Evolutionary conservation across 2,888 invertebrate genomes (phyloP), one percentile per base, ranked within the genome.

Genomic region (Drosophila histrio): DNA sequence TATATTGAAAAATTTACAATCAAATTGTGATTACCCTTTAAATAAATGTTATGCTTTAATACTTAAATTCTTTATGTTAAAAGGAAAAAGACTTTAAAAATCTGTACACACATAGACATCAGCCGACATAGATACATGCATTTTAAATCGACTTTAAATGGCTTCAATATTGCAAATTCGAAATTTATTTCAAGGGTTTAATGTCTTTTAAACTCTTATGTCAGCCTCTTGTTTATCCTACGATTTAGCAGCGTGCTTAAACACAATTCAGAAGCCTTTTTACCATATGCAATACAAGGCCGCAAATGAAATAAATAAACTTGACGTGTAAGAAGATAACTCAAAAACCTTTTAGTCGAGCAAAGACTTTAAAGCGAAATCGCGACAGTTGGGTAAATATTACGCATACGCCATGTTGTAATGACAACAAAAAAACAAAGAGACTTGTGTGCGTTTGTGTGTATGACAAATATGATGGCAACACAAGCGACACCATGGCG

Each of bases 371-470:
- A 61, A 67, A 65, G 49, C 59, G 34, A 32, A 26, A 44, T 43
- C 34, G 58, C 39, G 63, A 68, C 59, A 39, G 59, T 81, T 76
- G 66, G 77, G 72, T 72, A 80, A 70, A 87, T 81, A 83, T 84
- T 62, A 56, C 68, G 19, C 70, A 81, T 84, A 80, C 84, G 87
- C 58, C 77, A 52, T 47, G 59, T 57, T 62, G 46, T 41, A 15
- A 2, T 53, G 47, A 22, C 52, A 26, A 38, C 53, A 59, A 41
- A 52, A 22, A 41, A n/a, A 17, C 21, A 50, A 24, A 17, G 11
- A 17, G 11, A 28, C 13, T 15, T 34, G 32, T 22, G 49, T 36
- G 5, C 4, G 22, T 46, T 9, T 32, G 36, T 21, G n/a, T 44
- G n/a, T 52, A 22, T 44, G 43, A 13, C 39, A 32, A 43, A 57